Conservation (phyloP, 2,797 vertebrate genomes). For the Lutjanus argentimaculatus region DNA sequence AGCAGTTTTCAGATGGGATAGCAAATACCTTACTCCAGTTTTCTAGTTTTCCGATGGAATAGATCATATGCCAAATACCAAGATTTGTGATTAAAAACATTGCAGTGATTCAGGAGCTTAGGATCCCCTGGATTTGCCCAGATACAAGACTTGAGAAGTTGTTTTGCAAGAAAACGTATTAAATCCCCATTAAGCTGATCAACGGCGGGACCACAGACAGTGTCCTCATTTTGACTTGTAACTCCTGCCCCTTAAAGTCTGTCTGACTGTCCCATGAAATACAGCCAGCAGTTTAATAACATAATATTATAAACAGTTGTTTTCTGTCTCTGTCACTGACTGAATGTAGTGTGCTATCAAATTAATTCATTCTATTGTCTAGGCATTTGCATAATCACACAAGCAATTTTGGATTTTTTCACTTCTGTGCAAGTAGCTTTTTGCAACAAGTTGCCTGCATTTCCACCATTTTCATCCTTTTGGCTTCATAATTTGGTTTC, state of each 20-base stretch:
- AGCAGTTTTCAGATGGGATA: slow-evolving; percentile 27
- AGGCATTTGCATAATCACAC: slow-evolving; percentile 52
- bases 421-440: slow-evolving; percentile 47
- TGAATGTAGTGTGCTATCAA: slow-evolving; percentile 31
- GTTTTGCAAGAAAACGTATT: slow-evolving; percentile 77
- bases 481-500: slow-evolving; percentile 70
- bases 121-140: slow-evolving; percentile 70
- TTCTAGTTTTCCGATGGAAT: slow-evolving; percentile 47
- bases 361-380: slow-evolving; percentile 41
- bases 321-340: slow-evolving; percentile 21
- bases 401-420: slow-evolving; percentile 48
- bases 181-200: slow-evolving; percentile 83
- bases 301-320: slow-evolving; percentile 38
- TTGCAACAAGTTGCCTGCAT: slow-evolving; percentile 57
- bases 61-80: slow-evolving; percentile 67
- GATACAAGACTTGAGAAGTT: slow-evolving; percentile 78
- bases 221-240: slow-evolving; percentile 71
- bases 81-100: slow-evolving; percentile 74
- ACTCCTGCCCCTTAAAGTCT: slow-evolving; percentile 49
- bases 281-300: slow-evolving; percentile 34
- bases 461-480: slow-evolving; percentile 59
- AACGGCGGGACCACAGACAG: slow-evolving; percentile 59
- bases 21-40: slow-evolving; percentile 46
- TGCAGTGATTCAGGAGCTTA: slow-evolving; percentile 73
- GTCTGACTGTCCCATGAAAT: slow-evolving; percentile 42